Percentiles rank a stretch among this genome's conserved stretches.
Conservation (phyloP, 2,888 invertebrate genomes). For the Drosophila glabriapex region DNA sequence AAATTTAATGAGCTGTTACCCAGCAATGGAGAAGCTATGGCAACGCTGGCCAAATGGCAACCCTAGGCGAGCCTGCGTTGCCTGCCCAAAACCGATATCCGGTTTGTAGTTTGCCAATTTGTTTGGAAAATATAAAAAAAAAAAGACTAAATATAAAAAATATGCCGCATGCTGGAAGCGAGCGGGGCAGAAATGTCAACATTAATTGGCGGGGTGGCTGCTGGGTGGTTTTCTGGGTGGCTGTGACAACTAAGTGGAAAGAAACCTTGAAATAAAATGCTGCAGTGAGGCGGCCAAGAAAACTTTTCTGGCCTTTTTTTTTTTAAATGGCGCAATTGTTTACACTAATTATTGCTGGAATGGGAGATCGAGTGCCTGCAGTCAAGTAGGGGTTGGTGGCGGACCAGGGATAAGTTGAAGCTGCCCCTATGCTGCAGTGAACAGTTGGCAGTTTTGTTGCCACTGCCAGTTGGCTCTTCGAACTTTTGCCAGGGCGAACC, state of each 20-base stretch:
- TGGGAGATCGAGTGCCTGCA: slow-evolving; percentile 18
- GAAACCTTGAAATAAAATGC: slow-evolving; percentile 70
- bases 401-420: background rate
- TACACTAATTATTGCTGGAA: slow-evolving; percentile 73
- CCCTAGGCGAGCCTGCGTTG: background rate
- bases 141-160: slow-evolving; percentile 30
- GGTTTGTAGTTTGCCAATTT: slow-evolving; percentile 72
- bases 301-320: slow-evolving; percentile 31
- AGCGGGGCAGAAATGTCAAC: background rate
- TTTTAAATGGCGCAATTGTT: slow-evolving; percentile 70
- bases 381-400: background rate
- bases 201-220: background rate
- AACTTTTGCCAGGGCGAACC: slow-evolving; percentile 54
- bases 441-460: slow-evolving; percentile 31
- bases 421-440: slow-evolving; percentile 25
- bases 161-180: slow-evolving; percentile 46
- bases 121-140: slow-evolving; percentile 30
- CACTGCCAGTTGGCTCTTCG: slow-evolving; percentile 39
- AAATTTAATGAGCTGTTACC: slow-evolving; percentile 60
- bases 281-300: slow-evolving; percentile 53
- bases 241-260: slow-evolving; percentile 9
- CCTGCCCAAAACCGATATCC: slow-evolving; percentile 52
- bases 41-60: slow-evolving; percentile 29
- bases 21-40: slow-evolving; percentile 48
- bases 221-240: background rate